Evolutionary conservation across 1,140 invertebrate species (phyloP).

Genomic region (Coelopa frigida): DNA sequence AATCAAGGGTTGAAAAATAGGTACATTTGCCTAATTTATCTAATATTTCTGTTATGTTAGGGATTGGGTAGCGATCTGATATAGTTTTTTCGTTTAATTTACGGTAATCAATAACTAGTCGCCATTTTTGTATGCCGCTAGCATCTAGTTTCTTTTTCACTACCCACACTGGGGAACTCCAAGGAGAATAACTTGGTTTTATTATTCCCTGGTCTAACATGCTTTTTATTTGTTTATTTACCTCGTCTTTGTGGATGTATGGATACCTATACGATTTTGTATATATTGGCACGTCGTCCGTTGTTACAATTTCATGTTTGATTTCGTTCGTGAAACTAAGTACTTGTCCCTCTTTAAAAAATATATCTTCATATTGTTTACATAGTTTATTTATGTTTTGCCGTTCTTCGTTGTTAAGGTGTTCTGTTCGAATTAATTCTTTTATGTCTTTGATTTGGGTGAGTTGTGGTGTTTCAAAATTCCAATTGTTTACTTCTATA

Average conservation of each 20-base stretch:
- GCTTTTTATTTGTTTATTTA: conserved; percentile 19
- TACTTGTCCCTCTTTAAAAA: conserved; percentile 19
- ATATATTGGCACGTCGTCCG: conserved; percentile 13
- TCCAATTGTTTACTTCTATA: background rate
- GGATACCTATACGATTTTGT: conserved; percentile 25
- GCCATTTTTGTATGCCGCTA: conserved; percentile 15
- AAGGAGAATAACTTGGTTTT: conserved; percentile 6
- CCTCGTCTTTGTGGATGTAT: conserved; percentile 22
- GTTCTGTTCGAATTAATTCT: no score
- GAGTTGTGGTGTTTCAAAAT: conserved; percentile 1
- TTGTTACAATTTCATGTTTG: conserved; percentile 25
- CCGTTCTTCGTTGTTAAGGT: no score
- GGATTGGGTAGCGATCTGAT: conserved; percentile 48
- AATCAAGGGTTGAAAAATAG: conserved; percentile 45
- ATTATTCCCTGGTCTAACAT: conserved; percentile 21
- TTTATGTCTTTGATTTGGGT: no score
- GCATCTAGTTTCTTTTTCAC: conserved; percentile 21
- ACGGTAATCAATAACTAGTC: conserved; percentile 41
- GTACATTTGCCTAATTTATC: conserved; percentile 33
- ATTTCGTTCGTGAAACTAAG: conserved; percentile 19
- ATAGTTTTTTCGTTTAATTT: conserved; percentile 42
- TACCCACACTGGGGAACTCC: conserved; percentile 12
- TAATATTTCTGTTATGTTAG: conserved; percentile 45
- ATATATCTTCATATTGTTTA: conserved; percentile 16
- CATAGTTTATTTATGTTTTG: conserved; percentile 1